phyloP scores from a whole-genome alignment of 2,113 vertebrate genomes.

The Cyprichromis sp. region DNA sequence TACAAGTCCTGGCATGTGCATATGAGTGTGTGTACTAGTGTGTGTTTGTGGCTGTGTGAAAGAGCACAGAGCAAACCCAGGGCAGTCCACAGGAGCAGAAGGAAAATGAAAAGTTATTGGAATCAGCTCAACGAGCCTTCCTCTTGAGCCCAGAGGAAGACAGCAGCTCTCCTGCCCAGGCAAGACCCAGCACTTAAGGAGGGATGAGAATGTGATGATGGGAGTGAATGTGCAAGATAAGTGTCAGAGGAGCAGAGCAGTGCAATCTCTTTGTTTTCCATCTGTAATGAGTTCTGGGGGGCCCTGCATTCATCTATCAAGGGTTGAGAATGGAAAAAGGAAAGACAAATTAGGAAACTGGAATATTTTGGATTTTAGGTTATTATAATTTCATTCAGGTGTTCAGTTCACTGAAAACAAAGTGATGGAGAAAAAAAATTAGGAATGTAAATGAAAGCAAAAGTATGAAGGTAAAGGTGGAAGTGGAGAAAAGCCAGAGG shows the following conservation, averaged over 20 bases:
- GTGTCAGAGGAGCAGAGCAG: neutral
- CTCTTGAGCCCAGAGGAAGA: conserved; percentile 17
- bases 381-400: neutral
- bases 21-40: neutral
- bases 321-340: neutral
- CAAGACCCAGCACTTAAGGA: conserved; percentile 2
- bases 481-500: neutral
- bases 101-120: conserved; percentile 25
- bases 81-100: neutral
- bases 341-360: neutral
- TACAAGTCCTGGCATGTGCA: neutral
- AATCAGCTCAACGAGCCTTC: conserved; percentile 6
- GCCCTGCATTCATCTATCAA: neutral
- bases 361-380: neutral
- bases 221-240: neutral
- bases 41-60: neutral
- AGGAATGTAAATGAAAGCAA: neutral
- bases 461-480: neutral
- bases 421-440: neutral
- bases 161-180: conserved; percentile 2
- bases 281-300: conserved; percentile 15
- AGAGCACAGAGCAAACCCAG: neutral
- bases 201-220: neutral
- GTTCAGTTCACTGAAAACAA: neutral
- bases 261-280: conserved; percentile 5